Conservation (phyloP, 2,113 vertebrate species). For the Melanerpes formicivorus region DNA sequence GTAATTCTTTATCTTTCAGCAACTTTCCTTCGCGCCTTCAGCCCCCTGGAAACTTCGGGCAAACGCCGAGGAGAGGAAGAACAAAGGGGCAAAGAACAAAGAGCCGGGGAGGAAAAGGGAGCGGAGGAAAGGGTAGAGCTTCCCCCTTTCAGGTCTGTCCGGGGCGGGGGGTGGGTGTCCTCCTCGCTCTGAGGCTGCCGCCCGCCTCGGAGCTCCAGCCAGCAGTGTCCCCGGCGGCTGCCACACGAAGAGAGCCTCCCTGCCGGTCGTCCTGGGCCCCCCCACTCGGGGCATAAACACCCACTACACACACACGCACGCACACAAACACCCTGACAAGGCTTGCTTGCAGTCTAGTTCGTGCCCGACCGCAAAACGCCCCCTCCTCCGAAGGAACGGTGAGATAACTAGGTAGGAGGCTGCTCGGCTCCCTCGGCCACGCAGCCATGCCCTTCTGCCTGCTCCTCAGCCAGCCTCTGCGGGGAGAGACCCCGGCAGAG, state of each 20-base stretch:
- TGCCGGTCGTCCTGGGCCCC: background rate
- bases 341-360: background rate
- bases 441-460: background rate
- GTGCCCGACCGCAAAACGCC: background rate
- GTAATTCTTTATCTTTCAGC: background rate
- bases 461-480: too few species aligned
- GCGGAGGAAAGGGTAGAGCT: background rate
- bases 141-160: background rate
- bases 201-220: background rate
- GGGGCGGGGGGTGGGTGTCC: too few species aligned
- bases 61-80: background rate
- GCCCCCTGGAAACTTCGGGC: background rate
- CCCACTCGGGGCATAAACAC: background rate
- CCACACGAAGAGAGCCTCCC: background rate
- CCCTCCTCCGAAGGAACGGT: background rate
- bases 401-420: rapidly evolving
- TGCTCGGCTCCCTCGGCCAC: background rate
- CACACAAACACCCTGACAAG: background rate
- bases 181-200: too few species aligned
- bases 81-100: constrained; percentile 62
- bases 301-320: rapidly evolving
- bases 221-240: background rate
- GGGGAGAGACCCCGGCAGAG: background rate
- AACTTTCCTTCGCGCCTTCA: background rate
- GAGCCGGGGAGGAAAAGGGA: background rate